Evolutionary conservation across 2,797 vertebrate species (phyloP), one percentile per base, ranked within the genome.

Genomic region (Coracias cyanogaster): DNA sequence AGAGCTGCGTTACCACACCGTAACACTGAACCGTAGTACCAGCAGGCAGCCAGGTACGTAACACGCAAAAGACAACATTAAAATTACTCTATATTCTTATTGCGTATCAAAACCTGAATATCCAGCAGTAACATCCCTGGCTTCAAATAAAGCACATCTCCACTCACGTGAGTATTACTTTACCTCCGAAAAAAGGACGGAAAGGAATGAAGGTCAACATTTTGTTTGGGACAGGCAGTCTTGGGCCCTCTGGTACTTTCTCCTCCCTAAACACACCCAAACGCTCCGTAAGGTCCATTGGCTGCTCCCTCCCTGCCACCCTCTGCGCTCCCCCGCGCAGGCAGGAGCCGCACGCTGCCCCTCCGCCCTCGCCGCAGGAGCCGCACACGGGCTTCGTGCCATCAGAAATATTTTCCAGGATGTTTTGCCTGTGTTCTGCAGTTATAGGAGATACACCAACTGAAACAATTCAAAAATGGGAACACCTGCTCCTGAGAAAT

Each of bases 401-500:
- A 86, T 1, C 19, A 60, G 85, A 97, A 97, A 86, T 85, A 94
- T 95, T 89, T 94, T 92, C 84, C 94, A 45, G 82, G 33, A 6
- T 46, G 86, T 82, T 85, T 94, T 65, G 85, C 92, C 41, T 15
- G 35, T 60, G 83, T 87, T 96, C 94, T 86, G 94, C 71, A 81
- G 74, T 85, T 93, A 70, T 0, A 62, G 72, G 86, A 97, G 95
- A 96, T 65, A 93, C 1, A 93, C 89, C 89, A 94, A 97, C 89
- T 43, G 67, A 91, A 97, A 94, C 90, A 46, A 96, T 87, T 96
- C 93, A 66, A 85, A 90, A 82, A 37, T 37, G 89, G 83, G 54
- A 97, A 97, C 93, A 96, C 93, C 92, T 96, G 96, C 94, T 97
- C 96, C 97, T 96, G 93, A 97, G 94, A 97, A 97, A 98, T 90